Evolutionary conservation across 2,888 invertebrate species (phyloP).

Genomic region (Drosophila leonis): DNA sequence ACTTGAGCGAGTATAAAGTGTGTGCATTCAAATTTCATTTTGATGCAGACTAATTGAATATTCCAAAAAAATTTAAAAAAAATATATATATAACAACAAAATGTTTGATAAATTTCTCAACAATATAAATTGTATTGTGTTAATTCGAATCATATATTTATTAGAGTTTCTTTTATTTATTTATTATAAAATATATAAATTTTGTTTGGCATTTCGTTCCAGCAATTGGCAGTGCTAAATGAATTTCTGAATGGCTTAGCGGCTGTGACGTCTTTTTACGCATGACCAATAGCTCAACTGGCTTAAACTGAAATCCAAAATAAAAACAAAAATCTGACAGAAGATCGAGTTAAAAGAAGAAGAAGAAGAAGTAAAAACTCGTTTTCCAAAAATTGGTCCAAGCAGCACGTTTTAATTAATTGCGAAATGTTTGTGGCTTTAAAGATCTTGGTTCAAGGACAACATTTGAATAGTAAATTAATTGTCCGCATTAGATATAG

Average conservation of each 20-base stretch:
- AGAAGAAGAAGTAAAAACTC: conserved; percentile 24
- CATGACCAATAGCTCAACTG: conserved; percentile 21
- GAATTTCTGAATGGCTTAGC: conserved; percentile 7
- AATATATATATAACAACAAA: not conserved
- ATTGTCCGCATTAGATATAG: conserved; percentile 17
- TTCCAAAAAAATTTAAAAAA: not conserved
- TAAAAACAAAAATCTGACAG: conserved; percentile 29
- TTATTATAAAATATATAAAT: not conserved
- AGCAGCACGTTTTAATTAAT: conserved; percentile 39
- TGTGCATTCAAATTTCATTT: not conserved
- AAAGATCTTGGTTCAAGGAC: conserved; percentile 54
- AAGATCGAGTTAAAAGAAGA: not conserved
- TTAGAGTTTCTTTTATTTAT: not conserved
- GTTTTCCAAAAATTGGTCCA: conserved; percentile 45
- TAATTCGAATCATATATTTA: not conserved
- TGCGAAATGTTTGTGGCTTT: conserved; percentile 31
- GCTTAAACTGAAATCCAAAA: conserved; percentile 6
- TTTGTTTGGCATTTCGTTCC: not conserved
- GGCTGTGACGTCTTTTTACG: conserved; percentile 31
- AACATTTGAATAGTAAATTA: conserved; percentile 29
- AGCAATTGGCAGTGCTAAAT: conserved; percentile 11
- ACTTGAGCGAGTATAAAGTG: not conserved
- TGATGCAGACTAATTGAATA: not conserved
- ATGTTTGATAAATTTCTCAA: not conserved
- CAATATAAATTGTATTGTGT: not conserved